Evolutionary conservation across 2,113 vertebrate genomes (phyloP), one percentile per base, ranked within the genome.

Genomic region (Circaetus gallicus): DNA sequence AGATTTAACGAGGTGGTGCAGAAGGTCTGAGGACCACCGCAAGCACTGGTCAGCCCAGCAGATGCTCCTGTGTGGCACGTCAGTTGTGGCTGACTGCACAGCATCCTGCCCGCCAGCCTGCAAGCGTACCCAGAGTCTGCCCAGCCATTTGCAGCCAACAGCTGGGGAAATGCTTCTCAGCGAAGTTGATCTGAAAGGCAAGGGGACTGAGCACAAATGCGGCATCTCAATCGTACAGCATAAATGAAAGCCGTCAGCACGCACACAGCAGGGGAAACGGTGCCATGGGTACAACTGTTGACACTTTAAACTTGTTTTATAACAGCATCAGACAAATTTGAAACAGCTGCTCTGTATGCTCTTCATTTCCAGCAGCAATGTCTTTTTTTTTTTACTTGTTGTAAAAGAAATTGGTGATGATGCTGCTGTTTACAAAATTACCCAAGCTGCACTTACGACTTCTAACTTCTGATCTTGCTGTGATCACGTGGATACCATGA

Each of bases 291-390:
- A 93, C 86, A 96, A 97, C 91, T 90, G 94, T 88, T 96, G 96
- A 95, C 91, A 87, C 89, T 96, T 95, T 80, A 93, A 91, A 96
- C 53, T 95, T 95, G 70, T 96, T 97, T 94, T 94, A 91, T 90
- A 95, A 91, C 83, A 82, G 84, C 11, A 5, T 78, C 81, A 95
- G 87, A 85, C 93, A 96, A 95, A 97, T 97, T 82, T 90, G 89
- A 95, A 97, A 94, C 95, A 95, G 94, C 86, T 97, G 97, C 93
- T 95, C 93, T 88, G 78, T 77, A 91, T 86, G 89, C 74, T 95
- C 89, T 91, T 85, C 78, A 83, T 95, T 95, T 97, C 84, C 95
- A 97, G 89, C 14, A 2, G 93, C 94, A 86, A 91, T 86, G 89
- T 76, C 42, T 43, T 81, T 65, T 36, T 52, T 52, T 36, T 50